Evolutionary conservation across 2,888 invertebrate genomes (phyloP).

Genomic region (Andrena haemorrhoa): DNA sequence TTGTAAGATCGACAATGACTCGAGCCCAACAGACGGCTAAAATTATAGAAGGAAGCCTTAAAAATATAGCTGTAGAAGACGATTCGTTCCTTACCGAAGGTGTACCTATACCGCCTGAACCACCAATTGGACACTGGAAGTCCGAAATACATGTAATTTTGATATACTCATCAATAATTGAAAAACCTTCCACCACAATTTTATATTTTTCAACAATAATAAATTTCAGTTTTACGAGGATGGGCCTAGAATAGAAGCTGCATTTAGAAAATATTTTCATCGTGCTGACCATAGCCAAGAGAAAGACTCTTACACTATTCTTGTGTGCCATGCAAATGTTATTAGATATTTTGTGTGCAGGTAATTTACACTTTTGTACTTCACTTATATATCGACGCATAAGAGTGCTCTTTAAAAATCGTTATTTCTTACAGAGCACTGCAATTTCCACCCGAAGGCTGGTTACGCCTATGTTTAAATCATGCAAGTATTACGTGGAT

Average conservation of each 20-base stretch:
- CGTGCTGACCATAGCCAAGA: constrained; percentile 93
- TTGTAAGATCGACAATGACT: constrained; percentile 96
- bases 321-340: constrained; percentile 99
- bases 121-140: constrained; percentile 94
- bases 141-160: constrained; percentile 91
- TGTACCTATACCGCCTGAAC: constrained; percentile 97
- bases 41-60: constrained; percentile 91
- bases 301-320: constrained; percentile 93
- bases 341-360: constrained; percentile 97
- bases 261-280: constrained; percentile 96
- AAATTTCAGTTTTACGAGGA: constrained; percentile 94
- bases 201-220: constrained; percentile 17
- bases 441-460: constrained; percentile 98
- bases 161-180: too few species aligned
- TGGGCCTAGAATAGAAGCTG: constrained; percentile 97
- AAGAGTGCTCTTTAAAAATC: background rate
- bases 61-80: constrained; percentile 86
- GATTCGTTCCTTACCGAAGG: constrained; percentile 95
- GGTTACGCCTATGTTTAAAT: constrained; percentile 96
- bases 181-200: background rate
- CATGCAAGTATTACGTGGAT: constrained; percentile 98
- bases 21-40: constrained; percentile 96
- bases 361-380: constrained; percentile 84
- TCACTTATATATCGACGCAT: background rate
- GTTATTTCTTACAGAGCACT: constrained; percentile 89